A percentile compares a stretch with the other conserved stretches of the same genome.
Conservation (phyloP, 2,797 vertebrate genomes). For the Paguma larvata region DNA sequence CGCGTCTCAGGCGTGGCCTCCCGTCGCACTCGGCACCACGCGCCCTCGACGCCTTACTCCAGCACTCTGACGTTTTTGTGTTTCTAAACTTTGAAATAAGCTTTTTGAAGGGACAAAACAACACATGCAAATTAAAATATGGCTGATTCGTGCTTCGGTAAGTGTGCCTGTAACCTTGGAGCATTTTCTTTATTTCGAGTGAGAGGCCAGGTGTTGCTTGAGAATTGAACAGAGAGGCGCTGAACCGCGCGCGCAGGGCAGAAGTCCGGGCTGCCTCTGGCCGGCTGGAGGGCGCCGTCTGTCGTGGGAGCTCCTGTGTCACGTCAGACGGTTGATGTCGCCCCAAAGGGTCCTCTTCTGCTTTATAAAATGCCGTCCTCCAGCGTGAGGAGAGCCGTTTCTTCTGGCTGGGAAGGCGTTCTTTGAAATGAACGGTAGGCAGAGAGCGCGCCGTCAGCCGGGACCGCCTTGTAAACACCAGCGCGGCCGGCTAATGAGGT, state of each 20-base stretch:
- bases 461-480: conserved; percentile 91
- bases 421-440: background rate
- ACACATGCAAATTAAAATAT: background rate
- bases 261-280: fast-evolving
- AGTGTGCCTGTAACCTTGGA: background rate
- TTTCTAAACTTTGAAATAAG: background rate
- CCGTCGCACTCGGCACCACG: background rate
- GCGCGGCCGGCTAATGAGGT: conserved; percentile 88
- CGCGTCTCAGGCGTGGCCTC: too few relatives aligned
- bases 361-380: fast-evolving
- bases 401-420: too few relatives aligned
- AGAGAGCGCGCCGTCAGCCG: conserved; percentile 79
- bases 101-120: background rate
- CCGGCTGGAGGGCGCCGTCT: too few relatives aligned
- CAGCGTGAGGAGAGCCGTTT: background rate
- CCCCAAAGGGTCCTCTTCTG: background rate
- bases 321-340: fast-evolving
- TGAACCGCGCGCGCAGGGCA: fast-evolving
- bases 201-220: background rate
- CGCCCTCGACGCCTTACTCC: background rate
- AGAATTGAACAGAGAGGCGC: background rate
- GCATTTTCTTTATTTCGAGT: background rate
- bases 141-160: background rate
- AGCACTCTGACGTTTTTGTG: background rate
- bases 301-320: background rate